Evolutionary conservation across 2,113 vertebrate species (phyloP), one percentile per base, ranked within the genome.

Genomic region (Propithecus coquereli): DNA sequence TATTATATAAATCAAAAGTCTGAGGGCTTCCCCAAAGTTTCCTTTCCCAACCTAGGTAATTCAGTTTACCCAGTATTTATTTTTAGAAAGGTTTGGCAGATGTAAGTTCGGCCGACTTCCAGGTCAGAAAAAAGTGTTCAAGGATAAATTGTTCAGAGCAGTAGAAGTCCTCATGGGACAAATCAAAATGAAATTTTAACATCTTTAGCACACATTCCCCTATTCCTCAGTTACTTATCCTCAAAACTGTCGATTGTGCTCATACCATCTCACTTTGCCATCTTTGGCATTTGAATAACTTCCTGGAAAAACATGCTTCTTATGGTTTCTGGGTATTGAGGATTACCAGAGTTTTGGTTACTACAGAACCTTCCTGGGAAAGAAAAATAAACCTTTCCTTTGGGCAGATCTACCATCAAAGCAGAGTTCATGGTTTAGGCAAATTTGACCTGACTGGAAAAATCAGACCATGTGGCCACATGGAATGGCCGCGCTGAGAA

Each of bases 41-140:
- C 32, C 63, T 91, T 96, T 94, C 83, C 80, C 43, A 74, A 37
- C 43, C n/a, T 70, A 97, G 97, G 93, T 94, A 92, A 92, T 71
- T 54, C 27, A 77, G 82, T 79, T 12, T 90, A n/a, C n/a, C 30
- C 45, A 14, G 18, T 92, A 93, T 96, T 97, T 96, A 90, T 97
- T 96, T 95, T 97, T 83, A 95, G 84, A 76, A 57, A 76, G 65
- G 0, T 68, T 96, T 92, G 94, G 61, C 95, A 97, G 97, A 97
- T 97, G 90, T 94, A 84, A 71, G 65, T 52, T 84, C 90, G 76
- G 76, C 96, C 6, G 34, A 71, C 59, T 87, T 97, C 95, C 94
- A 97, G 91, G 87, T 87, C 45, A 95, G 82, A 93, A 97, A 94
- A 95, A 90, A 84, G 80, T 43, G 14, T 83, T 83, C 71, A 84